Evolutionary conservation across 2,888 invertebrate genomes (phyloP).

Genomic region (Callimorpha dominula): DNA sequence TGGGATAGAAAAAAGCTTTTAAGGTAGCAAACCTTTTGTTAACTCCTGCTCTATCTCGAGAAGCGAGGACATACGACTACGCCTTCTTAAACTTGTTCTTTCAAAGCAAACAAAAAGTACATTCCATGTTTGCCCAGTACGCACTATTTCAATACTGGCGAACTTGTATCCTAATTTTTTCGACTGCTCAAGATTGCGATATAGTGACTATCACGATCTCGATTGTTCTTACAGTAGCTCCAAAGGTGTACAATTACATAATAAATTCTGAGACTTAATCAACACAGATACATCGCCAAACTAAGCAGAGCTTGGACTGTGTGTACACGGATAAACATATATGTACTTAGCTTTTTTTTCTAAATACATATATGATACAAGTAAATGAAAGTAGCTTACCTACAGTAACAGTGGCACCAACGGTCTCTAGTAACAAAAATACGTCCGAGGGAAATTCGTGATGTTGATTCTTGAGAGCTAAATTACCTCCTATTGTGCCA

Average conservation of each 20-base stretch:
- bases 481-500: constrained; percentile 91
- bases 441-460: constrained; percentile 91
- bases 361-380: too few relatives aligned
- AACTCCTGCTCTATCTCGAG: background rate
- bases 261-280: background rate
- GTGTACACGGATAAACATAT: too few relatives aligned
- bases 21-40: background rate
- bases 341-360: too few relatives aligned
- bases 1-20: background rate
- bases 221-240: background rate
- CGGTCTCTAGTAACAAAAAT: constrained; percentile 88
- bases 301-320: too few relatives aligned
- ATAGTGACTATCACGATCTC: background rate
- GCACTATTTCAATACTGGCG: too few relatives aligned
- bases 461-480: constrained; percentile 88
- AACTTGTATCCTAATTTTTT: too few relatives aligned
- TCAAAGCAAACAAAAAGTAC: too few relatives aligned
- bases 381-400: constrained; percentile 63
- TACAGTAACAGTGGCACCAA: constrained; percentile 84
- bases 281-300: too few relatives aligned
- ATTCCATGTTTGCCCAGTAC: too few relatives aligned
- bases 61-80: too few relatives aligned
- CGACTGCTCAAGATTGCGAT: too few relatives aligned
- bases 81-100: too few relatives aligned
- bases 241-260: background rate